Conservation (phyloP, 2,113 vertebrate genomes). For the Sander vitreus region DNA sequence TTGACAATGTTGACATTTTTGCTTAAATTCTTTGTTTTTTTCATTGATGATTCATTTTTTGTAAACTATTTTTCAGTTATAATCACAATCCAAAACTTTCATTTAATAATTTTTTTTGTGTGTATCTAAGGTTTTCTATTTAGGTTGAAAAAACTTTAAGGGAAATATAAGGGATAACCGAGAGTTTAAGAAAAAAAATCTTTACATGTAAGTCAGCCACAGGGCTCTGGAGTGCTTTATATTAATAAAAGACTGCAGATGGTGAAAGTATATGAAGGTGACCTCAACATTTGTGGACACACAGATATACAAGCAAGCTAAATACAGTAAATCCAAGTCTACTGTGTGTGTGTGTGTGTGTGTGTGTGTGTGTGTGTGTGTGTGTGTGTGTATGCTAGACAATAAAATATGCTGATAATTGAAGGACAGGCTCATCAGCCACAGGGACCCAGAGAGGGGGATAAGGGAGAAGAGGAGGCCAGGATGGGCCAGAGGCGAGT, state of each 20-base stretch:
- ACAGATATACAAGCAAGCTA: slow-evolving; percentile 26
- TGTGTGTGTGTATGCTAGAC: slow-evolving; percentile 48
- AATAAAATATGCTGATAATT: slow-evolving; percentile 76
- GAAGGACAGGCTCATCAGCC: slow-evolving; percentile 80
- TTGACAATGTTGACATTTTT: background rate
- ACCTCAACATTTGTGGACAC: slow-evolving; percentile 55
- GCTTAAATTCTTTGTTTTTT: too few relatives aligned
- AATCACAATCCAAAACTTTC: background rate
- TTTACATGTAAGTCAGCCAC: background rate
- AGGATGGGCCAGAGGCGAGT: slow-evolving; percentile 58
- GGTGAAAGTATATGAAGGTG: slow-evolving; percentile 59
- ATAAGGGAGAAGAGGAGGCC: slow-evolving; percentile 66
- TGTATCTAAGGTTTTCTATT: background rate
- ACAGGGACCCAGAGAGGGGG: slow-evolving; percentile 74
- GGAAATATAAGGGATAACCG: background rate
- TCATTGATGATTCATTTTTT: too few relatives aligned
- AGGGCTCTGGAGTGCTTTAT: background rate
- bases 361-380: slow-evolving; percentile 33
- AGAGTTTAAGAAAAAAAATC: slow-evolving; percentile 4
- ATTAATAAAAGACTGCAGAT: slow-evolving; percentile 47
- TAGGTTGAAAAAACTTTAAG: background rate
- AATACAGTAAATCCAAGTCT: slow-evolving; percentile 34
- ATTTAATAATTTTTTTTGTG: background rate
- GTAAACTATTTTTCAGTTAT: background rate
- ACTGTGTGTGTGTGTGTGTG: slow-evolving; percentile 25